Evolutionary conservation across 2,888 invertebrate species (phyloP).

Genomic region (Nematopogon swammerdamellus): DNA sequence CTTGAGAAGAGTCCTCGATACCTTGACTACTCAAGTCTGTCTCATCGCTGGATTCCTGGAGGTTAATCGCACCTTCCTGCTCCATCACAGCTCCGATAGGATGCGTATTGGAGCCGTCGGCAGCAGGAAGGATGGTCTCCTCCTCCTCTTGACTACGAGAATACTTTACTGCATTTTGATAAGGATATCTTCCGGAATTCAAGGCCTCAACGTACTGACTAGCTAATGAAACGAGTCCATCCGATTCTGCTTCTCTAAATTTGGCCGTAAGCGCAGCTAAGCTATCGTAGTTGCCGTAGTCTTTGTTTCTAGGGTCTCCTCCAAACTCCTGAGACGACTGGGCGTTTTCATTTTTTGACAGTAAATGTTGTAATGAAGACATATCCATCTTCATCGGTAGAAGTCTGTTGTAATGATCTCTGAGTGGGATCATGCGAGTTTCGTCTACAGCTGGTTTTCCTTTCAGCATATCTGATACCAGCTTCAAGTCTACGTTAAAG

Average conservation of each 20-base stretch:
- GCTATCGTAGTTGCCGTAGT: constrained; percentile 16
- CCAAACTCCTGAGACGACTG: neutral
- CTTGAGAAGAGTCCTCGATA: constrained; percentile 19
- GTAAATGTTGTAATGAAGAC: constrained; percentile 32
- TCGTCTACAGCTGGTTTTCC: constrained; percentile 36
- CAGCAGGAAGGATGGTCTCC: constrained; percentile 38
- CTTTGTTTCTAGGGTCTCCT: neutral
- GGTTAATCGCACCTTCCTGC: constrained; percentile 30
- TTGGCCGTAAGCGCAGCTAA: constrained; percentile 18
- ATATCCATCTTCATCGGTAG: constrained; percentile 33
- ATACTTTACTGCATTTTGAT: constrained; percentile 41
- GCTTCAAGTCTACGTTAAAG: constrained; percentile 45
- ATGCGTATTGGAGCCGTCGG: constrained; percentile 37
- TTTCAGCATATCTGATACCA: constrained; percentile 46
- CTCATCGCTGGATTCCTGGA: constrained; percentile 22
- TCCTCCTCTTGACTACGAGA: constrained; percentile 49
- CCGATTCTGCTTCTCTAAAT: constrained; percentile 8
- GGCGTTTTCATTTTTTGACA: constrained; percentile 30
- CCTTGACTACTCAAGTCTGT: constrained; percentile 26
- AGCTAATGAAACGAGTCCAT: constrained; percentile 24
- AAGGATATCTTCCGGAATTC: constrained; percentile 31
- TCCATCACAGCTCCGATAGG: constrained; percentile 50
- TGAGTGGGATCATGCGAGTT: constrained; percentile 25
- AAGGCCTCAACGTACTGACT: constrained; percentile 36
- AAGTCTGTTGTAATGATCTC: constrained; percentile 31